Percentiles rank a stretch among this genome's conserved stretches.
phyloP scores from a whole-genome alignment of 2,797 vertebrate species.

The Fundulus diaphanus region DNA sequence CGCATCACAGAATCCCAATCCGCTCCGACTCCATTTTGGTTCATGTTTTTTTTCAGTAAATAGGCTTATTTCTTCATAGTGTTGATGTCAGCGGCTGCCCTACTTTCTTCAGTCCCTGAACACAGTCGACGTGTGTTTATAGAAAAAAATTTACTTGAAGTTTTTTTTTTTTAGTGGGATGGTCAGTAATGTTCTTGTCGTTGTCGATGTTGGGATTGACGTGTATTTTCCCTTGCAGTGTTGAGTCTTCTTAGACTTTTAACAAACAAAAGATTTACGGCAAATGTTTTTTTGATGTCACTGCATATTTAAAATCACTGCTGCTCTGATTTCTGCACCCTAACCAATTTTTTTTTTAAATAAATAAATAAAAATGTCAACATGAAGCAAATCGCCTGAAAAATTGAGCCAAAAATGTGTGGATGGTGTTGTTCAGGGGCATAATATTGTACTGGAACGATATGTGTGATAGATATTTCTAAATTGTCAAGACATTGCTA shows the following conservation, averaged over 20 bases:
- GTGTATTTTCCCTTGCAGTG: constrained; percentile 29
- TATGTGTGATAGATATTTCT: background rate
- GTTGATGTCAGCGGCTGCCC: constrained; percentile 56
- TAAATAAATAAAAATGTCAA: background rate
- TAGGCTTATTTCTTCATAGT: constrained; percentile 30
- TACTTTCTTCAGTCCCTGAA: constrained; percentile 30
- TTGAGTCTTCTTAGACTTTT: constrained; percentile 27
- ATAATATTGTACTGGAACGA: background rate
- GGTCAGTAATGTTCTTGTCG: constrained; percentile 46
- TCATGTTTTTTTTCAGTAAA: constrained; percentile 47
- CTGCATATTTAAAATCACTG: constrained; percentile 18
- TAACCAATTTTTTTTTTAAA: no score
- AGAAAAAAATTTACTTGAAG: constrained; percentile 32
- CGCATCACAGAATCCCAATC: constrained; percentile 1
- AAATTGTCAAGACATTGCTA: background rate
- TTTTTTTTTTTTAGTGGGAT: constrained; percentile 25
- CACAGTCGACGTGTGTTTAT: constrained; percentile 35
- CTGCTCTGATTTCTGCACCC: background rate
- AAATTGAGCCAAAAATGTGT: background rate
- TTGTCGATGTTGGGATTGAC: constrained; percentile 8
- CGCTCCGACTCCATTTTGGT: constrained; percentile 35
- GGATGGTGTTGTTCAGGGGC: no score
- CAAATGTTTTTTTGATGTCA: constrained; percentile 33
- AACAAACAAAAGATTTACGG: constrained; percentile 21
- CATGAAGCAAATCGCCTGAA: no score